Evolutionary conservation across 2,113 vertebrate genomes (phyloP).

Genomic region (Arvicanthis niloticus): DNA sequence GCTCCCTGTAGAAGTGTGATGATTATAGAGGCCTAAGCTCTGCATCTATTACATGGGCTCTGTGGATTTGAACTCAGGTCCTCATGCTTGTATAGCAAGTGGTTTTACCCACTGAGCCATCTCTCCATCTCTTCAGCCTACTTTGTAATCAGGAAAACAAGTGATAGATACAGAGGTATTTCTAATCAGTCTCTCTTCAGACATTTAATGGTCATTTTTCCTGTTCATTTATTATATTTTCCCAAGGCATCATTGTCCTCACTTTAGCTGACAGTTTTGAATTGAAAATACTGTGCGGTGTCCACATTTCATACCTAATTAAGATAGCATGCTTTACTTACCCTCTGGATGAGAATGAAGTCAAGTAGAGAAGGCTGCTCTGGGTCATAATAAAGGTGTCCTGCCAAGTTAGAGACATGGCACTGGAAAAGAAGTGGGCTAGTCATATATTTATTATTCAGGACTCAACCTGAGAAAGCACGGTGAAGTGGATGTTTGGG

Average conservation of each 20-base stretch:
- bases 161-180: not conserved
- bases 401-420: not conserved
- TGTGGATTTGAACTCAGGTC: not conserved
- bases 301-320: conserved; percentile 63
- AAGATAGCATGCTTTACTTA: conserved; percentile 63
- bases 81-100: not conserved
- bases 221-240: conserved; percentile 53
- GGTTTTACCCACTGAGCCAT: not conserved
- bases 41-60: not conserved
- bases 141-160: conserved; percentile 53
- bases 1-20: not conserved
- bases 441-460: not conserved
- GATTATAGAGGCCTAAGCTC: not conserved
- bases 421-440: not conserved
- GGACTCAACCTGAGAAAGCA: not conserved
- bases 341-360: not conserved
- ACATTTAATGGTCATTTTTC: conserved; percentile 27
- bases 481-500: not conserved
- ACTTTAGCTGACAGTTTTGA: conserved; percentile 68
- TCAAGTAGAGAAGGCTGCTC: not conserved
- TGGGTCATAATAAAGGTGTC: not conserved
- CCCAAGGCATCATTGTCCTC: conserved; percentile 18
- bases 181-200: not conserved
- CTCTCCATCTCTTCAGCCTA: not conserved
- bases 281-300: conserved; percentile 47